phyloP scores from a whole-genome alignment of 1,140 invertebrate species.

The Orius insidiosus region DNA sequence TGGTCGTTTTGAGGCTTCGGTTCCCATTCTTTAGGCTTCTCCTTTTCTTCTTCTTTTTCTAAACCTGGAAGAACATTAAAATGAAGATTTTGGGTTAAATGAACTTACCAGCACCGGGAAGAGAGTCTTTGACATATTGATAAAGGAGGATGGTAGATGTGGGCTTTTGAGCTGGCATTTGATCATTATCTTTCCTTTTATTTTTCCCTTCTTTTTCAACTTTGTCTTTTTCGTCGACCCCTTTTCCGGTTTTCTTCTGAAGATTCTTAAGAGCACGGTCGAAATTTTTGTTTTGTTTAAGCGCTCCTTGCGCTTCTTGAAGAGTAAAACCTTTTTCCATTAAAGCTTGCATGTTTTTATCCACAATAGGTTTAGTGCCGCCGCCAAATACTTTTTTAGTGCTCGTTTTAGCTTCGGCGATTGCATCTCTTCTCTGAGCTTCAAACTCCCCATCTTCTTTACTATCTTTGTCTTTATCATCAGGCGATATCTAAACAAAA shows the following conservation, averaged over 20 bases:
- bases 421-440: conserved; percentile 63
- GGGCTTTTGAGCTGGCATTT: conserved; percentile 38
- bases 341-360: conserved; percentile 63
- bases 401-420: conserved; percentile 58
- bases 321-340: conserved; percentile 60
- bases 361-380: conserved; percentile 47
- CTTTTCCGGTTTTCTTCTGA: conserved; percentile 17
- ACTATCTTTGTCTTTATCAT: conserved; percentile 14
- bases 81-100: neutral
- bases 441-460: conserved; percentile 60
- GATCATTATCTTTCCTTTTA: conserved; percentile 22
- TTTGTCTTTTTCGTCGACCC: conserved; percentile 27
- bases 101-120: conserved; percentile 22
- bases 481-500: conserved; percentile 15
- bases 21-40: conserved; percentile 6
- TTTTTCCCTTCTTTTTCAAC: conserved; percentile 23
- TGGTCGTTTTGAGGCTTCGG: neutral
- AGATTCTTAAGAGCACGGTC: conserved; percentile 46
- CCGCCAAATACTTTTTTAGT: conserved; percentile 42
- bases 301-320: conserved; percentile 55
- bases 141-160: conserved; percentile 71
- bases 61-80: neutral
- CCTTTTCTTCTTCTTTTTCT: conserved; percentile 11
- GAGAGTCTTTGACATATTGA: conserved; percentile 63
- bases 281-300: conserved; percentile 51